Base-by-base conservation (phyloP, 2,113 vertebrate species). In the Poeciliopsis occidentalis region DNA sequence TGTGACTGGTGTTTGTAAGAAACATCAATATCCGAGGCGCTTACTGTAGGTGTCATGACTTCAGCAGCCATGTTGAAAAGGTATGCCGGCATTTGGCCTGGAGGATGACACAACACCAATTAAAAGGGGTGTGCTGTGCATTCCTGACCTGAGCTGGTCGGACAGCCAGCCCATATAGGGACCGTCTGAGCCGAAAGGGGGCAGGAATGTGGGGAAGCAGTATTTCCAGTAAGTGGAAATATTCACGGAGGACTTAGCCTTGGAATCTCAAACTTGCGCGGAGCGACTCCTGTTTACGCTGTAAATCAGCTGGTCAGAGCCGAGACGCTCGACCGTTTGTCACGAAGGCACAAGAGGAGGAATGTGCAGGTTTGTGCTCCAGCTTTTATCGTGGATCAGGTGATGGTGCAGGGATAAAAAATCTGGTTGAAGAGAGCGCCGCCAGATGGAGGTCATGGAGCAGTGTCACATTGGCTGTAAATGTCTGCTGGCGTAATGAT, bases 161-260 rank as follows among this genome's bases (percentile, higher is more conserved):
- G 81, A 72, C 79, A 75, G 88, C 65, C 91, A 30, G 84, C 77
- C 94, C 94, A 87, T 94, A 87, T 94, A 94, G 91, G 94, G 94
- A 75, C 91, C 47, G 94, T 94, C 93, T 95, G 93, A 84, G 81
- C 80, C 1, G 89, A 82, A 72, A 81, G 0, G 51, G 81, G 92
- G 81, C 87, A 91, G 92, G 93, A 95, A 94, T 95, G 90, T 41
- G 34, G 79, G 82, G 89, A 41, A 91, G 85, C 85, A 77, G 85
- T 3, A 66, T 75, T 85, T 88, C 87, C 84, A 76, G 79, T 89
- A 88, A 85, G 77, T 81, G 87, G 89, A 94, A 94, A 85, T 83
- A 89, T 94, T 92, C 87, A 34, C 63, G 51, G 69, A 86, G 87
- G 93, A 92, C 92, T 91, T 94, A 92, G 78, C 74, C 74, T 75